phyloP scores from a whole-genome alignment of 2,113 vertebrate species.

The Halcyon malimbica region DNA sequence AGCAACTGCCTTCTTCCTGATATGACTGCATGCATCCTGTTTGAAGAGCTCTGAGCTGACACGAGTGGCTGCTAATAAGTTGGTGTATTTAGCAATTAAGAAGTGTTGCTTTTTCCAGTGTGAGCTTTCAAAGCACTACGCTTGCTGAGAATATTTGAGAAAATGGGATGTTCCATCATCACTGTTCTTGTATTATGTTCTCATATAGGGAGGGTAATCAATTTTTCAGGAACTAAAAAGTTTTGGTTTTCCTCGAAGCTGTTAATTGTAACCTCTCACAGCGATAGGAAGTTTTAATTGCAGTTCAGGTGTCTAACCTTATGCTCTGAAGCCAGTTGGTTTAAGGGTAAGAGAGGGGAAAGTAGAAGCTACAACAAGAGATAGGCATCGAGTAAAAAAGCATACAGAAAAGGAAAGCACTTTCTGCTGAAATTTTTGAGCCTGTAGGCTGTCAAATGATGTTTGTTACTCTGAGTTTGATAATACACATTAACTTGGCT shows the following conservation, averaged over 20 bases:
- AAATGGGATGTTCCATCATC: background rate
- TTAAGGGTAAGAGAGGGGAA: background rate
- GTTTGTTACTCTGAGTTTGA: background rate
- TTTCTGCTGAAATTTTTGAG: background rate
- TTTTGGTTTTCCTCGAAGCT: background rate
- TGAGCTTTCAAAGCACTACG: background rate
- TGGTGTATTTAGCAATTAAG: background rate
- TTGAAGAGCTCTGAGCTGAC: constrained; percentile 29
- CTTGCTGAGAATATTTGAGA: background rate
- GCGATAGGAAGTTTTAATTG: background rate
- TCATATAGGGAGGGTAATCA: background rate
- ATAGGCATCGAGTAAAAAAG: no score
- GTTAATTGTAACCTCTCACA: background rate
- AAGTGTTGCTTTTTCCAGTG: background rate
- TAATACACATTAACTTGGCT: background rate
- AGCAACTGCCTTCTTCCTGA: constrained; percentile 61
- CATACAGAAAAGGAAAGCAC: background rate
- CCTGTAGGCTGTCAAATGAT: background rate
- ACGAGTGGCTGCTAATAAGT: background rate
- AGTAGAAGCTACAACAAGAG: background rate
- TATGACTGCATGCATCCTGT: constrained; percentile 68
- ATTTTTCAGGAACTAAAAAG: background rate
- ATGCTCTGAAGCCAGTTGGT: background rate
- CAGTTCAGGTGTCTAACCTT: background rate
- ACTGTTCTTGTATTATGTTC: background rate